Evolutionary conservation across 2,888 invertebrate genomes (phyloP), one percentile per base, ranked within the genome.

Genomic region (Polylopha cassiicola): DNA sequence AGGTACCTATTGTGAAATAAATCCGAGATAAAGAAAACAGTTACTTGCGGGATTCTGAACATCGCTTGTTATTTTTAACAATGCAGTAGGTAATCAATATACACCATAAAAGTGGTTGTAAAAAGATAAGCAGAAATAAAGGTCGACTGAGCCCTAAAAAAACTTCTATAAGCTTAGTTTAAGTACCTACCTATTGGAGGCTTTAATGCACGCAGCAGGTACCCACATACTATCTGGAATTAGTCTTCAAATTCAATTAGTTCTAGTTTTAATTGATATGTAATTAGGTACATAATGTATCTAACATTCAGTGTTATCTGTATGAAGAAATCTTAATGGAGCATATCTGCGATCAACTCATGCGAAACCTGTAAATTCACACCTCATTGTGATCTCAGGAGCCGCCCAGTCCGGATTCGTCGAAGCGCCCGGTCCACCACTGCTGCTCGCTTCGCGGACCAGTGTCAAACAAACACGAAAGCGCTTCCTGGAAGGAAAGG

Each of bases 401-500:
- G 49, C 50, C 52, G 51, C 51, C 54, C 54, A 61, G 60, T 64
- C 60, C 61, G 54, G 57, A 65, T 74, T 75, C 73, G 65, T 56
- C 71, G 71, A 75, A 75, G 59, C 61, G 58, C 51, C 62, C 55
- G 64, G 72, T 50, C 56, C 50, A 48, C 34, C 51, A 71, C 68
- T 74, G 70, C 67, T 68, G 64, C 65, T 58, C 76, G 72, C 65
- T 70, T 81, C 73, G 74, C 79, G 73, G 72, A 66, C 69, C 73
- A 73, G 73, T 84, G 84, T 82, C 85, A 85, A 81, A 84, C 77
- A 75, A 76, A 81, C 73, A 73, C 65, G 62, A 68, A 61, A 56
- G 58, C 68, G 66, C 66, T 85, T 85, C 85, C 76, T 73, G 75
- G 85, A 85, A 85, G 69, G 81, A 74, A 62, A 82, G 69, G 82